These are phyloP conservation scores for Drosophila subsilvestris DNA, from an alignment of 2,888 invertebrate genomes.

Conservation along the genomic window DNA sequence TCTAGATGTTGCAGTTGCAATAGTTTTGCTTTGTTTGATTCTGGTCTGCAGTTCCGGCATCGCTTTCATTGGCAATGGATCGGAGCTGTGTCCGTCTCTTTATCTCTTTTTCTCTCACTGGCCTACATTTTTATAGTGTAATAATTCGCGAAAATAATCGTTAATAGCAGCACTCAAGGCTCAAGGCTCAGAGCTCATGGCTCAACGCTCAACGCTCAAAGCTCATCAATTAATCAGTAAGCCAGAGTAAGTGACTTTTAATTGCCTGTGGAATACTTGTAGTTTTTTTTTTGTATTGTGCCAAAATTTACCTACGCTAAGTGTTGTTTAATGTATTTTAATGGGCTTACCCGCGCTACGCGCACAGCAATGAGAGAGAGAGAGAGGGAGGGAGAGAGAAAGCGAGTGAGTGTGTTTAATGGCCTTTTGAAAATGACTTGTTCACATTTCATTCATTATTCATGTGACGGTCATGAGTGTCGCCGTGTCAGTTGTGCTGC, in stretches of 20 bases:
- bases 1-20: background rate
- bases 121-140: background rate
- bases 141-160: background rate
- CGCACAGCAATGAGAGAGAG: no score
- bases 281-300: no score
- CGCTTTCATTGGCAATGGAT: constrained; percentile 9
- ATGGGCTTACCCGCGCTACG: background rate
- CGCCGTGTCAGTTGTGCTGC: constrained; percentile 17
- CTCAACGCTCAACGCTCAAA: background rate
- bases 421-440: constrained; percentile 37
- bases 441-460: constrained; percentile 37
- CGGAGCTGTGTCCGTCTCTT: constrained; percentile 3
- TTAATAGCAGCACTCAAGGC: background rate
- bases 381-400: background rate
- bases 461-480: background rate
- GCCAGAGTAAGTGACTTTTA: constrained; percentile 28
- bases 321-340: constrained; percentile 20
- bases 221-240: constrained; percentile 9
- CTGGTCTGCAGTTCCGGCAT: constrained; percentile 32
- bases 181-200: background rate
- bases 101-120: background rate
- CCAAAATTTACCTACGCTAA: constrained; percentile 3
- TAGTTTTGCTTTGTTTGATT: constrained; percentile 26
- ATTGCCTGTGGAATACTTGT: constrained; percentile 1
- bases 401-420: constrained; percentile 14